Evolutionary conservation across 2,888 invertebrate genomes (phyloP).

Genomic region (Hydropsyche betteni): DNA sequence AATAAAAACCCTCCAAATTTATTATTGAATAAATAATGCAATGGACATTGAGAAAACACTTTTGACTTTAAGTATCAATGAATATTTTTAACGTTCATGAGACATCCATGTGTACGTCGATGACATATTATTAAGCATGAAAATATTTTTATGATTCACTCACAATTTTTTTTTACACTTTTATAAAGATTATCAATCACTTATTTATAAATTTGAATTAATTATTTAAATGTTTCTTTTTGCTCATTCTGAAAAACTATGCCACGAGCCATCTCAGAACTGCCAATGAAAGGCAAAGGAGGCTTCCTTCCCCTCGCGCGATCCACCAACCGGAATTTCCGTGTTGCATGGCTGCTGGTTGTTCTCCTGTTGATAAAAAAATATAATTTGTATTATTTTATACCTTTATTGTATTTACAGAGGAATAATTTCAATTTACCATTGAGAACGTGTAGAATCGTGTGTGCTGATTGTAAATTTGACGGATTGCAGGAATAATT

Average conservation of each 20-base stretch:
- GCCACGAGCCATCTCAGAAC: constrained; percentile 25
- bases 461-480: constrained; percentile 75
- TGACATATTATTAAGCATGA: constrained; percentile 9
- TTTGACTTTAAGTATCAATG: constrained; percentile 2
- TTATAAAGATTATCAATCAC: not conserved
- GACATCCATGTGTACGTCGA: too few relatives aligned
- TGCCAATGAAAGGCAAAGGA: constrained; percentile 38
- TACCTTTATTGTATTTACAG: not conserved
- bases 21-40: too few relatives aligned
- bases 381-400: not conserved
- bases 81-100: not conserved
- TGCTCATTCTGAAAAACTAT: not conserved
- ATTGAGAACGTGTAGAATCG: constrained; percentile 74
- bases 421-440: constrained; percentile 61
- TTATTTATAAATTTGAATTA: not conserved
- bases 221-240: constrained; percentile 2
- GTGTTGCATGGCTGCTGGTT: constrained; percentile 80
- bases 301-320: constrained; percentile 32
- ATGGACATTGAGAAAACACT: not conserved
- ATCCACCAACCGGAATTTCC: constrained; percentile 56
- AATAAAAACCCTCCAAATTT: too few relatives aligned
- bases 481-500: constrained; percentile 81
- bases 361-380: constrained; percentile 70
- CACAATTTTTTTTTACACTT: not conserved
- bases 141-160: constrained; percentile 16